Evolutionary conservation across 2,888 invertebrate species (phyloP).

Genomic region (Drosophila monieri): DNA sequence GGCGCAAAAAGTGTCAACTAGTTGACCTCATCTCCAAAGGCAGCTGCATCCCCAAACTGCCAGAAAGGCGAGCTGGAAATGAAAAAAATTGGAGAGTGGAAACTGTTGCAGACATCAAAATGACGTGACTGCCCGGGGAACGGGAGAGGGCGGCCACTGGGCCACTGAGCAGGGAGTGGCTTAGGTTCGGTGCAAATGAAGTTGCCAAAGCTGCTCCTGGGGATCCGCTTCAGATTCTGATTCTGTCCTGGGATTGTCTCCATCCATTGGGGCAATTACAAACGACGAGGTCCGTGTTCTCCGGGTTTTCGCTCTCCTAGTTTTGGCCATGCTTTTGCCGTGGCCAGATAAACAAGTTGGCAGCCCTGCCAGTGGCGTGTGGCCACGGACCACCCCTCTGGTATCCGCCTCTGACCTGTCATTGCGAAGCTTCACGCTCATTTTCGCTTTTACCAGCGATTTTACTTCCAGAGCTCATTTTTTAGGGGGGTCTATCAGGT

Average conservation of each 20-base stretch:
- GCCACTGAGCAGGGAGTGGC: neutral
- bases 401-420: constrained; percentile 48
- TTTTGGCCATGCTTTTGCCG: constrained; percentile 50
- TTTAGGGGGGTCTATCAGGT: constrained; percentile 10
- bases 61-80: constrained; percentile 29
- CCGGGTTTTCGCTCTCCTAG: constrained; percentile 15
- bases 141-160: neutral
- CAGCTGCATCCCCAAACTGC: constrained; percentile 43
- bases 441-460: constrained; percentile 72
- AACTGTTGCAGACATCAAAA: constrained; percentile 62
- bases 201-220: constrained; percentile 67
- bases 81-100: constrained; percentile 37
- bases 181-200: constrained; percentile 65
- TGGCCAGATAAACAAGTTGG: constrained; percentile 75
- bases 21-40: constrained; percentile 69
- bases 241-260: constrained; percentile 46
- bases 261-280: constrained; percentile 49
- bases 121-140: constrained; percentile 44
- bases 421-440: constrained; percentile 73
- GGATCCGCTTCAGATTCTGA: constrained; percentile 24
- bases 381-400: constrained; percentile 8
- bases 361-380: constrained; percentile 67
- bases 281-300: constrained; percentile 50
- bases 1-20: constrained; percentile 66
- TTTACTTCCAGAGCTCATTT: constrained; percentile 25